phyloP scores from a whole-genome alignment of 92 coral and sea anemone genomes.

The Umimayanthus chanpuru region DNA sequence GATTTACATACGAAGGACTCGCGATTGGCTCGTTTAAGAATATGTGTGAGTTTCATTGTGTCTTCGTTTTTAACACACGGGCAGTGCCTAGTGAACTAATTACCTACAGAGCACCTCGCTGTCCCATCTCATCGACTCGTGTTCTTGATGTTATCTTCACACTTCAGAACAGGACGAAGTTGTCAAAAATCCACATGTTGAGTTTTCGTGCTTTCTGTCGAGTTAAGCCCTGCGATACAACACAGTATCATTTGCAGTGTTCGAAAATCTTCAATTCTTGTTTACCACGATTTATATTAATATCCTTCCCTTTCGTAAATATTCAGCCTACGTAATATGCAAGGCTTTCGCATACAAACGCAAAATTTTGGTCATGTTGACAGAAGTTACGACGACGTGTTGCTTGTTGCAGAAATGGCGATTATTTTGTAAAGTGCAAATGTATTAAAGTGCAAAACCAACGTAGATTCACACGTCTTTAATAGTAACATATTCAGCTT shows the following conservation, averaged over 20 bases:
- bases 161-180: background rate
- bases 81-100: conserved; percentile 19
- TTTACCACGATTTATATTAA: conserved; percentile 6
- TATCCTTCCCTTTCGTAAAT: conserved; percentile 20
- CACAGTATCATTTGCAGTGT: background rate
- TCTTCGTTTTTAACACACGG: conserved; percentile 8
- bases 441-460: background rate
- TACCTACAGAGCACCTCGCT: background rate
- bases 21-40: conserved; percentile 20
- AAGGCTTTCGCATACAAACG: background rate
- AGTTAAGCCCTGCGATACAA: background rate
- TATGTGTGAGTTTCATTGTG: conserved; percentile 24
- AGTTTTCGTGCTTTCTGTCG: background rate
- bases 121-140: background rate
- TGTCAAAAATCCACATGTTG: background rate
- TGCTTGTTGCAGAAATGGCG: background rate
- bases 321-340: background rate
- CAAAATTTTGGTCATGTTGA: background rate
- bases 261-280: background rate
- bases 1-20: conserved; percentile 4
- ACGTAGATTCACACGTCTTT: background rate
- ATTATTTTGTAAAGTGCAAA: background rate
- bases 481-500: background rate
- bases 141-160: background rate
- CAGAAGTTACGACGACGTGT: background rate